Evolutionary conservation across 2,888 invertebrate species (phyloP).

Genomic region (Caprella mutica): DNA sequence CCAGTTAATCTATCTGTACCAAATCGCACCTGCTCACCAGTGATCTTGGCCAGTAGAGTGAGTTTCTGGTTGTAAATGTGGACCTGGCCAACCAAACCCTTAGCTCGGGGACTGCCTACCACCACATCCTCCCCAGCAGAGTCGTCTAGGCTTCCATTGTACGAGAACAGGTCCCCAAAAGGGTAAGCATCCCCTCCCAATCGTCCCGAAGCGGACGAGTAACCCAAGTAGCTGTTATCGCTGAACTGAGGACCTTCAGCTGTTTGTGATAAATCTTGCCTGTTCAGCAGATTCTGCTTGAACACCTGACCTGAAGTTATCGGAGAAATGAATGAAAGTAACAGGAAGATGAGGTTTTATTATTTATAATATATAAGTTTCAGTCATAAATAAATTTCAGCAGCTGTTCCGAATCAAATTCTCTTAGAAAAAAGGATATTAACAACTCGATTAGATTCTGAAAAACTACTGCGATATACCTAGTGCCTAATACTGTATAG

Average conservation of each 20-base stretch:
- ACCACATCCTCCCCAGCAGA: conserved; percentile 59
- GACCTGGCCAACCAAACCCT: conserved; percentile 58
- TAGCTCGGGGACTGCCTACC: conserved; percentile 84
- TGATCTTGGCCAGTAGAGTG: conserved; percentile 40
- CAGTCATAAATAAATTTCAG: too few relatives aligned
- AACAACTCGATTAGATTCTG: too few relatives aligned
- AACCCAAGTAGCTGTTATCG: conserved; percentile 92
- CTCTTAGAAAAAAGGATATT: too few relatives aligned
- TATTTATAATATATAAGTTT: too few relatives aligned
- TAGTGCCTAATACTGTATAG: too few relatives aligned
- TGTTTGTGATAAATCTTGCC: conserved; percentile 62
- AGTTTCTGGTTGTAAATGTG: conserved; percentile 40
- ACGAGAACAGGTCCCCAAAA: conserved; percentile 59
- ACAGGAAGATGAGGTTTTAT: too few relatives aligned
- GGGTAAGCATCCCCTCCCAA: conserved; percentile 61
- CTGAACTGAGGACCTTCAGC: conserved; percentile 64
- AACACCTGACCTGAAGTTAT: conserved; percentile 76
- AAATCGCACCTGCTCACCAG: conserved; percentile 38
- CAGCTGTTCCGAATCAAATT: too few relatives aligned
- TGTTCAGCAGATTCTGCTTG: conserved; percentile 57
- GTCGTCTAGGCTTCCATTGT: conserved; percentile 77
- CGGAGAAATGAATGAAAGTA: too few relatives aligned
- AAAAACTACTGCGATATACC: too few relatives aligned
- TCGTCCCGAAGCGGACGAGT: conserved; percentile 78
- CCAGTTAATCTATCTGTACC: neutral